Conservation (phyloP, 2,797 vertebrate species). For the Sphenodon punctatus region DNA sequence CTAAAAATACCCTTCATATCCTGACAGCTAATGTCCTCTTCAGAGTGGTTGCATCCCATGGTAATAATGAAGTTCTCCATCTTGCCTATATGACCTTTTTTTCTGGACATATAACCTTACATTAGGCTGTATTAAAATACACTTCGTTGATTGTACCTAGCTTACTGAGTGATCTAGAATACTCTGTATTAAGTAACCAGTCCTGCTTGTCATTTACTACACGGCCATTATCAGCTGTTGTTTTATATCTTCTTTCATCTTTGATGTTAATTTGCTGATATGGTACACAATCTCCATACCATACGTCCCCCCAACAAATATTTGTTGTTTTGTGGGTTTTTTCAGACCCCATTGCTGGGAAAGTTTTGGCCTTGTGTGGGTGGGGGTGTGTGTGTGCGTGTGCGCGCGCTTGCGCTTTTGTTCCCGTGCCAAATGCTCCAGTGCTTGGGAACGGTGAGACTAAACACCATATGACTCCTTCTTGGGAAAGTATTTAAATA, state of each 20-base stretch:
- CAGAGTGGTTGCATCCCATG: neutral
- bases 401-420: neutral
- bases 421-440: slow-evolving; percentile 2
- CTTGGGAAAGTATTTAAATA: neutral
- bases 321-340: neutral
- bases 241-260: neutral
- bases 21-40: neutral
- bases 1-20: too few relatives aligned
- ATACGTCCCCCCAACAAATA: neutral
- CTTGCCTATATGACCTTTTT: neutral
- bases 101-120: neutral
- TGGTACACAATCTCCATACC: neutral
- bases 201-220: slow-evolving; percentile 41
- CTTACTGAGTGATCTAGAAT: slow-evolving; percentile 39
- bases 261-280: neutral
- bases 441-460: neutral
- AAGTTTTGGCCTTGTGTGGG: neutral
- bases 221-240: slow-evolving; percentile 32
- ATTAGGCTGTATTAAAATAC: neutral
- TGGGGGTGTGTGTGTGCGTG: too few relatives aligned
- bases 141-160: neutral
- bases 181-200: neutral
- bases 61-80: neutral
- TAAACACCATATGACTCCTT: neutral
- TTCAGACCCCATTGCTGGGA: neutral